Evolutionary conservation across 2,113 vertebrate species (phyloP).

Genomic region (Caracal caracal): DNA sequence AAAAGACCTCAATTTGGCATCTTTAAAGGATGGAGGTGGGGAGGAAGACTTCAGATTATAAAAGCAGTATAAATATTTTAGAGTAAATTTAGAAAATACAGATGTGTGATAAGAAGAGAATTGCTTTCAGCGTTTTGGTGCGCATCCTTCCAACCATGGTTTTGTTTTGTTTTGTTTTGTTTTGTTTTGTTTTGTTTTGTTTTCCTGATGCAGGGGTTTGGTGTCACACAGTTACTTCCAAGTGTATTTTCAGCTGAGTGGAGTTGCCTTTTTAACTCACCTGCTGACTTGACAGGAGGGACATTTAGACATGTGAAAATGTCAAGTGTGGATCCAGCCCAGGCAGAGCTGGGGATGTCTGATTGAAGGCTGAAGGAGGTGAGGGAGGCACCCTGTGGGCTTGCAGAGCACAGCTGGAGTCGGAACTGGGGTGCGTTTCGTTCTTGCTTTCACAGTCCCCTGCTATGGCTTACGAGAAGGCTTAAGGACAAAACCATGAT

Average conservation of each 20-base stretch:
- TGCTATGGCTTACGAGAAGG: not conserved
- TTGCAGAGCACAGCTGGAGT: not conserved
- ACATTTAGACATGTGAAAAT: not conserved
- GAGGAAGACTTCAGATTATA: slow-evolving; percentile 17
- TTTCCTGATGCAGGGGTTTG: not conserved
- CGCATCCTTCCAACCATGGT: not conserved
- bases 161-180: too few relatives aligned
- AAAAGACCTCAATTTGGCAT: not conserved
- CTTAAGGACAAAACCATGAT: not conserved
- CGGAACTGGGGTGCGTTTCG: not conserved
- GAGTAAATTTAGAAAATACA: not conserved
- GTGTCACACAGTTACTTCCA: not conserved
- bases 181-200: not conserved
- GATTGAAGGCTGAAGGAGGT: not conserved
- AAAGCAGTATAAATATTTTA: not conserved
- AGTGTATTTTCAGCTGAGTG: not conserved
- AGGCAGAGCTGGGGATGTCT: not conserved
- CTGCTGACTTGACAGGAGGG: not conserved
- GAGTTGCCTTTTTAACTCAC: not conserved
- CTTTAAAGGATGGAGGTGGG: not conserved
- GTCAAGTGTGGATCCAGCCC: not conserved
- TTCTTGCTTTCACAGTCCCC: not conserved
- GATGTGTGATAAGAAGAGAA: not conserved
- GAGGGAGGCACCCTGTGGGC: not conserved
- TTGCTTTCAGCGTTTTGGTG: not conserved